Base-by-base conservation (phyloP, 2,888 invertebrate species). In the Horisme vitalbata region DNA sequence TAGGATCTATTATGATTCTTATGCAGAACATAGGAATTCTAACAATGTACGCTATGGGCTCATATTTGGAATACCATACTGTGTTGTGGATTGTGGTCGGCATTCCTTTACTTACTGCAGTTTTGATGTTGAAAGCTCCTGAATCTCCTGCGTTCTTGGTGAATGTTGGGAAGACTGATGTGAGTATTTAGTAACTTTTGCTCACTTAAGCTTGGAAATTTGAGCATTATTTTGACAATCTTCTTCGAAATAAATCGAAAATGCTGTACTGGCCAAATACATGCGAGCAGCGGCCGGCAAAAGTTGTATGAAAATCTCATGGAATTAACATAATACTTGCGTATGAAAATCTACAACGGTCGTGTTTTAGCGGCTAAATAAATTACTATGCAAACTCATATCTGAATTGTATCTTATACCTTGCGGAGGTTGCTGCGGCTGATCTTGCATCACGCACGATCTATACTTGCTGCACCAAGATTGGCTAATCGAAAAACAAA, bases 121-220 rank as follows among this genome's bases (percentile, higher is more conserved):
- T 78, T 2, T 31, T 77, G 9, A 71, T 85, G 65, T 23, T 75
- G 7, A 73, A 68, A 47, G 77, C 79, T 41, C 84, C 84, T 2
- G 83, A 84, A 49, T 79, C 84, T 1, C 86, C 87, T 9, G 74
- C 79, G 1, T 81, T 70, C 57, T 63, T 83, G 32, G 68, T 86
- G 1, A 80, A 81, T 24, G 64, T 58, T 14, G 82, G 75, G 4
- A 73, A 69, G 34, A 57, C 68, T 48, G 70, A 84, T 46, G 82
- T 85, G 43, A 65, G 69, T 58, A 31, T 24, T 12, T 26, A 18
- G 6, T 18, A n/a, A n/a, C n/a, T n/a, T n/a, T n/a, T n/a, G n/a
- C n/a, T n/a, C n/a, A n/a, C n/a, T n/a, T n/a, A n/a, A n/a, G n/a
- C n/a, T n/a, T n/a, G n/a, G n/a, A n/a, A n/a, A n/a, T n/a, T n/a